Base-by-base conservation (phyloP, 2,113 vertebrate genomes). In the Otolemur garnettii region DNA sequence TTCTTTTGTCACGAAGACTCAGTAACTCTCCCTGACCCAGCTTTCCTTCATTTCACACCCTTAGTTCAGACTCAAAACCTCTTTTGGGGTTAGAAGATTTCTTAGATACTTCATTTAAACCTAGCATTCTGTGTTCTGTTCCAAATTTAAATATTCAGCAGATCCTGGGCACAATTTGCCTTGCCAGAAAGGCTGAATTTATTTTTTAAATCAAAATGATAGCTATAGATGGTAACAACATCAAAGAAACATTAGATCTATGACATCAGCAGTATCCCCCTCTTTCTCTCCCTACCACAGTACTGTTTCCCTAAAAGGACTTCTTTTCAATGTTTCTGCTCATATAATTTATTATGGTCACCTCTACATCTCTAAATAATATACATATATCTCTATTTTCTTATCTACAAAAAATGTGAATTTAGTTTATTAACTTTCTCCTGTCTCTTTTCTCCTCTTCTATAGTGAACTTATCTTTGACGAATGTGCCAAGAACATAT, bases 161-260 rank as follows among this genome's bases (percentile, higher is more conserved):
- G 5, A 81, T 42, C 19, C n/a, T 62, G 19, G 93, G 11, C 50
- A 30, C 28, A 15, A 21, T 87, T 4, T 87, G 10, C 26, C 28
- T 91, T 72, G 12, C 33, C 80, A 68, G 86, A 92, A 59, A 7
- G 21, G 81, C 18, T 78, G 4, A 13, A 75, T 85, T 79, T 66
- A 38, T n/a, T 85, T 85, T 96, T 90, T 86, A 71, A 80, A 85
- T 71, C 13, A 82, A 87, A 74, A 81, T 75, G 57, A 90, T 28
- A 83, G 10, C 72, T 21, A 64, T 13, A n/a, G 22, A 45, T 77
- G 15, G 18, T 68, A 94, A 87, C 50, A 71, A 66, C 24, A 66
- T 38, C 21, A 85, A 84, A 85, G 33, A 80, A 78, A 78, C 42
- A 71, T 3, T 60, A 79, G 84, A 79, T 50, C 21, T 81, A 57